Conservation (phyloP, 1,140 invertebrate genomes). For the Lerema accius region DNA sequence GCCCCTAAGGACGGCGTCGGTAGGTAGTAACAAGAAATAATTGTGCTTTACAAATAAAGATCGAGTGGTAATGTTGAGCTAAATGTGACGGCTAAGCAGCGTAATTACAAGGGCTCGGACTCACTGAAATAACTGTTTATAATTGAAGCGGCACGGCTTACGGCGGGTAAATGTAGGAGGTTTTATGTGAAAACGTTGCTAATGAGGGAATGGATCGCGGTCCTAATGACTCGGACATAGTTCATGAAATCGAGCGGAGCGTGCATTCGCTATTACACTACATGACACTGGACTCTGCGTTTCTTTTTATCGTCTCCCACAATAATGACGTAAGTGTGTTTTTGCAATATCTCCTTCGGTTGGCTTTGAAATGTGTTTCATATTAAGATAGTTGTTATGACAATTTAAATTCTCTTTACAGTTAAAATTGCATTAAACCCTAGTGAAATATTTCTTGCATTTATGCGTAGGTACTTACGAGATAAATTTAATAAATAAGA, state of each 20-base stretch:
- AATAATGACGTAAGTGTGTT: constrained; percentile 22
- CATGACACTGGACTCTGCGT: constrained; percentile 27
- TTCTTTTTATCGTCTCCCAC: constrained; percentile 14
- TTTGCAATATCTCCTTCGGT: constrained; percentile 6
- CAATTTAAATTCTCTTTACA: background rate
- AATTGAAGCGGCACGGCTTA: constrained; percentile 58
- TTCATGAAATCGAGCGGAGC: constrained; percentile 66
- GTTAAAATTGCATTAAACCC: background rate
- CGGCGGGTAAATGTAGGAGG: constrained; percentile 56
- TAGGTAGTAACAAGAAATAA: constrained; percentile 29
- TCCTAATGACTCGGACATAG: constrained; percentile 63
- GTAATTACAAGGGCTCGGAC: constrained; percentile 54
- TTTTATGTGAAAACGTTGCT: constrained; percentile 70
- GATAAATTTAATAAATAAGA: too few relatives aligned
- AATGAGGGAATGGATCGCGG: constrained; percentile 61
- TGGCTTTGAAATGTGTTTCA: constrained; percentile 6
- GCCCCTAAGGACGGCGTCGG: constrained; percentile 4
- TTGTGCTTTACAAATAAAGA: constrained; percentile 33
- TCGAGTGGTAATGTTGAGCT: constrained; percentile 53
- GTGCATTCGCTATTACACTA: constrained; percentile 36
- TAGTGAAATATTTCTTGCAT: too few relatives aligned
- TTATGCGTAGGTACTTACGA: too few relatives aligned
- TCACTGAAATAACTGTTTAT: constrained; percentile 68
- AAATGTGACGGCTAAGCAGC: constrained; percentile 62
- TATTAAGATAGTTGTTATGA: background rate